phyloP scores from a whole-genome alignment of 2,113 vertebrate species.

The Corythaeola cristata region DNA sequence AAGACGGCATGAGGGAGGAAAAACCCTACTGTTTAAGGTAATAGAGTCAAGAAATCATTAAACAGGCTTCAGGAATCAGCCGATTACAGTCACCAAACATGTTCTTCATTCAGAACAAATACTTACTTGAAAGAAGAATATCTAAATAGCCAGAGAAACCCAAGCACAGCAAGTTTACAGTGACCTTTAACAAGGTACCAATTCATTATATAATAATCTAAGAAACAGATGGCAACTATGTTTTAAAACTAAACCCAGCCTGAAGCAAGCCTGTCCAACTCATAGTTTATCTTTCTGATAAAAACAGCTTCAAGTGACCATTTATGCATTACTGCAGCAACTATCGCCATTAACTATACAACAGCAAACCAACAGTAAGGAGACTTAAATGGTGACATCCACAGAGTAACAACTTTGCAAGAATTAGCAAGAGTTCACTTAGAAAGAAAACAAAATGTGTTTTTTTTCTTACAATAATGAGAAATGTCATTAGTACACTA shows the following conservation, averaged over 20 bases:
- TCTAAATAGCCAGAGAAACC: not conserved
- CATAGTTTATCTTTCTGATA: not conserved
- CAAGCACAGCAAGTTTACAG: not conserved
- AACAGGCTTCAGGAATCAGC: not conserved
- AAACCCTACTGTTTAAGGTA: not conserved
- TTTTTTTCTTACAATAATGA: not conserved
- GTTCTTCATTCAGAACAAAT: not conserved
- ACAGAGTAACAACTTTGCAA: not conserved
- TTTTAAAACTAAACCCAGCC: not conserved
- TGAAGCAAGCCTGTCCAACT: not conserved
- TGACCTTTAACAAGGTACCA: not conserved
- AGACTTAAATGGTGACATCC: not conserved
- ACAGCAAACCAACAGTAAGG: not conserved
- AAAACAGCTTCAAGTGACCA: not conserved
- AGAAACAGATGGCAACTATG: not conserved
- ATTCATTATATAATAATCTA: not conserved
- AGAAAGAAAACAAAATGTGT: not conserved
- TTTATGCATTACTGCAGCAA: not conserved
- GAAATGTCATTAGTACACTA: not conserved
- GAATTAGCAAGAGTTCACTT: not conserved
- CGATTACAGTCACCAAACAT: not conserved
- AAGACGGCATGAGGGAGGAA: not conserved
- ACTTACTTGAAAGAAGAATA: not conserved
- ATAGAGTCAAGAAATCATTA: not conserved
- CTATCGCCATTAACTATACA: not conserved